Base-by-base conservation (phyloP, 2,888 invertebrate species). In the Coelogynopora nodosa region DNA sequence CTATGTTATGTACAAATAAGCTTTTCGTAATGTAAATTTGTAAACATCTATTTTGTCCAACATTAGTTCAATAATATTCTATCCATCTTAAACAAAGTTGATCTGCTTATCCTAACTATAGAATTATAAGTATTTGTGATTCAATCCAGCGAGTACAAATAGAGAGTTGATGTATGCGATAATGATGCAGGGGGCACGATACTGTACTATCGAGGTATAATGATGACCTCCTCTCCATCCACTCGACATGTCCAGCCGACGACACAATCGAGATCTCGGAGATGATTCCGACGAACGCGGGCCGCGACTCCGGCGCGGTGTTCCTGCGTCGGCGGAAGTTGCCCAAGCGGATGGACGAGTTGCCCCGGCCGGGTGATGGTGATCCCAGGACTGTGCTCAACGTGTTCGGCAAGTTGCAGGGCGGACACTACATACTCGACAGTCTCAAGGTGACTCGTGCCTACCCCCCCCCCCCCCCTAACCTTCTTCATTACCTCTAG, bases 201-300 rank as follows among this genome's bases (percentile, higher is more conserved):
- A n/a, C n/a, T n/a, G n/a, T n/a, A n/a, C n/a, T 67, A 67, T 67
- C n/a, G 10, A 67, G 10, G 67, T 67, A 67, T 67, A 13, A 67
- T 67, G 10, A n/a, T 67, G 10, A 13, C n/a, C 10, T 67, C n/a
- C n/a, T n/a, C n/a, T n/a, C 5, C n/a, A 5, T 80, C 27, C 23
- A 13, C 13, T 82, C 27, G 1, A 29, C 1, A n/a, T 1, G 1
- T 67, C 26, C 30, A 85, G 94, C 95, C 0, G 96, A 97, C 90
- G 95, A 96, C 89, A 96, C 96, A 0, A 94, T 97, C 10, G 96
- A 97, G 91, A 94, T 97, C 0, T 94, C 95, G 89, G 96, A 97
- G 92, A 93, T 91, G 18, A 93, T 74, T 90, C 94, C 84, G 67
- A 67, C 67, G 0, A 85, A 85, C 67, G 67, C 85, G 0, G 95